Conservation (phyloP, 1,140 invertebrate species). For the Coboldia fuscipes region DNA sequence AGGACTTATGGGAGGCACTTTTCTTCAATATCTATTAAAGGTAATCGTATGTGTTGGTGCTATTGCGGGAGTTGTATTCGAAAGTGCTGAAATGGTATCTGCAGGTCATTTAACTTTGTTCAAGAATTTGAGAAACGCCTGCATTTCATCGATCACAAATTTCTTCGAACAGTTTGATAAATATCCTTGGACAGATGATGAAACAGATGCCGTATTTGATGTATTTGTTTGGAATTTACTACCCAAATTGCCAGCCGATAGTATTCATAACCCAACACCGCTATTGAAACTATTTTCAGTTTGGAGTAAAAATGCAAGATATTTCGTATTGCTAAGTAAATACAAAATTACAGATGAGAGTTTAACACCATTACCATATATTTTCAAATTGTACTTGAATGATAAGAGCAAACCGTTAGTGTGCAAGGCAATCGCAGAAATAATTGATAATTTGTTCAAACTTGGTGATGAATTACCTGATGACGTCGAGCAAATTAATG, state of each 20-base stretch:
- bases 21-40: conserved; percentile 47
- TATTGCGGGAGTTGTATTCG: conserved; percentile 31
- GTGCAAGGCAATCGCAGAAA: conserved; percentile 44
- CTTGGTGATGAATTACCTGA: conserved; percentile 28
- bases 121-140: conserved; percentile 38
- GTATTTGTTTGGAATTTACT: conserved; percentile 64
- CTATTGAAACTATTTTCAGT: conserved; percentile 52
- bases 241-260: conserved; percentile 51
- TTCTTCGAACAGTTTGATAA: conserved; percentile 64
- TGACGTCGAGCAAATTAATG: conserved; percentile 19
- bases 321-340: conserved; percentile 47
- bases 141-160: conserved; percentile 34
- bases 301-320: conserved; percentile 59
- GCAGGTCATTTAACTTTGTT: conserved; percentile 37
- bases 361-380: conserved; percentile 32
- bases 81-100: conserved; percentile 20
- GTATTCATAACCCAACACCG: conserved; percentile 62
- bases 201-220: conserved; percentile 55
- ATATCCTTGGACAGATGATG: conserved; percentile 43
- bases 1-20: conserved; percentile 37
- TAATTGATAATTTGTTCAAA: conserved; percentile 59
- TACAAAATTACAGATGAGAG: conserved; percentile 22
- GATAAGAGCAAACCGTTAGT: conserved; percentile 42
- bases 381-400: conserved; percentile 46
- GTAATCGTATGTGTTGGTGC: conserved; percentile 47